These are phyloP conservation scores for Homalodisca vitripennis DNA, from an alignment of 1,140 invertebrate species.

Conservation along the genomic window DNA sequence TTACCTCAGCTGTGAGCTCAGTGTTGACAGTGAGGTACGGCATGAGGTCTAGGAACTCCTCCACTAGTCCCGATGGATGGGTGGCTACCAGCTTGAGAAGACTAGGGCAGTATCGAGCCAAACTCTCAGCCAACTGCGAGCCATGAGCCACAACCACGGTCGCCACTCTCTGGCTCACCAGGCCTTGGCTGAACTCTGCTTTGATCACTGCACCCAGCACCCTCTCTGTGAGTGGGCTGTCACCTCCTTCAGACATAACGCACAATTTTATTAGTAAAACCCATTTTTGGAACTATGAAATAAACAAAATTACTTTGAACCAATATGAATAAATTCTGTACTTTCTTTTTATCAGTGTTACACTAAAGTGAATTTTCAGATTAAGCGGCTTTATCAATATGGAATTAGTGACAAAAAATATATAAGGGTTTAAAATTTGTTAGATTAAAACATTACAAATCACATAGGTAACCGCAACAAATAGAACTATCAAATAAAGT, in stretches of 20 bases:
- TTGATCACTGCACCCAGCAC: neutral
- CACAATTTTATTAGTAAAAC: too few relatives aligned
- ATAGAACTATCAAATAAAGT: too few relatives aligned
- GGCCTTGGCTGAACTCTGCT: conserved; percentile 1
- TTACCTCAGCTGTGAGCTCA: neutral
- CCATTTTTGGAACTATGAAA: neutral
- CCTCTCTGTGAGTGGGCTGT: neutral
- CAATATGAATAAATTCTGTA: neutral
- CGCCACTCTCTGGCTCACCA: neutral
- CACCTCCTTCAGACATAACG: neutral
- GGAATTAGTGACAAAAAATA: neutral
- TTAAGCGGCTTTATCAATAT: neutral
- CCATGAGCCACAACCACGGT: neutral
- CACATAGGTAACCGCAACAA: too few relatives aligned
- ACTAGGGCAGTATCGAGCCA: conserved; percentile 32
- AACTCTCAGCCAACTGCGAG: neutral
- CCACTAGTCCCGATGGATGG: conserved; percentile 35
- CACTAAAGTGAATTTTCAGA: neutral
- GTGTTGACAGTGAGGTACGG: conserved; percentile 7
- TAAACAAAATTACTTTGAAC: neutral
- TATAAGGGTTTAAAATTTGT: too few relatives aligned
- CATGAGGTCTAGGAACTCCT: conserved; percentile 35
- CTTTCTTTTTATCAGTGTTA: neutral
- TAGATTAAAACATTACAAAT: too few relatives aligned
- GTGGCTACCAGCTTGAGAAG: conserved; percentile 36